A percentile compares a stretch with the other conserved stretches of the same genome.
Conservation (phyloP, 2,113 vertebrate species). For the Megaceryle maxima region DNA sequence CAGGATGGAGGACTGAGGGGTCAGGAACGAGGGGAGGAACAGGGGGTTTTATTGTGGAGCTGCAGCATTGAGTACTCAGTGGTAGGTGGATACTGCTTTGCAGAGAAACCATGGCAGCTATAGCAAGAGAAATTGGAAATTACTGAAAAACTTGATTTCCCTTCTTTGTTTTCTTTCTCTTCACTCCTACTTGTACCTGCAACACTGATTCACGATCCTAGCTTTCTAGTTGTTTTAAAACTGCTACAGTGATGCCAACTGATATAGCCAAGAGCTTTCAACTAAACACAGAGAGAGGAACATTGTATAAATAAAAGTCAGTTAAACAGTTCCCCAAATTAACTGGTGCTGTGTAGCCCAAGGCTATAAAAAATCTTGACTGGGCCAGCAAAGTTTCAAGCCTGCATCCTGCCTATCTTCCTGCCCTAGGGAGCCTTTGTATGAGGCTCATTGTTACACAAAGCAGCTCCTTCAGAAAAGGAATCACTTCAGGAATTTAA, state of each 20-base stretch:
- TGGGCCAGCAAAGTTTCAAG: conserved; percentile 43
- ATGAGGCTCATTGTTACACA: conserved; percentile 62
- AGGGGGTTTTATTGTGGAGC: neutral
- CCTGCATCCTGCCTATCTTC: conserved; percentile 49
- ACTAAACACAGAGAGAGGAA: conserved; percentile 35
- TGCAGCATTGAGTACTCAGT: neutral
- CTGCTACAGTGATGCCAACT: neutral
- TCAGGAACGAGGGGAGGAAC: neutral
- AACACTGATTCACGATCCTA: neutral
- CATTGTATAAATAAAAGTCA: conserved; percentile 23
- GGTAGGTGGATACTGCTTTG: neutral
- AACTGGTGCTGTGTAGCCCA: conserved; percentile 34
- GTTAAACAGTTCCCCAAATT: conserved; percentile 60
- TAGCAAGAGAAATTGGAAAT: neutral
- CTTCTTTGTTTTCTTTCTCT: neutral
- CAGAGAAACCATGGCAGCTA: neutral
- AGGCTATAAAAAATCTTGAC: conserved; percentile 48
- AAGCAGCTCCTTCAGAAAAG: conserved; percentile 45
- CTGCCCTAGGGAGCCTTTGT: conserved; percentile 48
- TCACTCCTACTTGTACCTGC: neutral
- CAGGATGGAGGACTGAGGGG: neutral
- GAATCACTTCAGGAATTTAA: conserved; percentile 47
- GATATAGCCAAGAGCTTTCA: conserved; percentile 49
- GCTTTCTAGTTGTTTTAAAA: conserved; percentile 26
- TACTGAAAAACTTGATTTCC: neutral